A percentile compares a stretch with the other conserved stretches of the same genome.
Conservation (phyloP, 1,140 invertebrate species). For the Halyomorpha halys region DNA sequence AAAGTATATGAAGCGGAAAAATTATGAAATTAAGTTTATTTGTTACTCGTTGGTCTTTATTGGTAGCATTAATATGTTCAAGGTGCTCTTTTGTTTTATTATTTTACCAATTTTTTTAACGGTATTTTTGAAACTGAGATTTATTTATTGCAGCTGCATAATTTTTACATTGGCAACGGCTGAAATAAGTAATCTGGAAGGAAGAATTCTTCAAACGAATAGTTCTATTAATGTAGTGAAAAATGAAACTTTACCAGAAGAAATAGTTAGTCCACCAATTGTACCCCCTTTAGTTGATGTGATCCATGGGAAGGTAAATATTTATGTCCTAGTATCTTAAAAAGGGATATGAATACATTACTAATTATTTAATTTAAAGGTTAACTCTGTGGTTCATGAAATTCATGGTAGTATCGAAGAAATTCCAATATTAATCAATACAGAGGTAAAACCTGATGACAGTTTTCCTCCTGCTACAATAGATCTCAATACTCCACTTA, state of each 20-base stretch:
- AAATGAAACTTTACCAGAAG: slow-evolving; percentile 1
- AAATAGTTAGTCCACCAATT: not conserved
- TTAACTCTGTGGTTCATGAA: slow-evolving; percentile 22
- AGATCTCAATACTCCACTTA: too few species aligned
- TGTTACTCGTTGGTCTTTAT: not conserved
- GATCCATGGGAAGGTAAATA: slow-evolving; percentile 20
- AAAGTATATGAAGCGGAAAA: slow-evolving; percentile 10
- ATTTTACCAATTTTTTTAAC: too few species aligned
- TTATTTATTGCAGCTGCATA: not conserved
- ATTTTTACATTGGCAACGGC: slow-evolving; percentile 16
- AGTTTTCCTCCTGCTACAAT: not conserved
- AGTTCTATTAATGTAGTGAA: not conserved
- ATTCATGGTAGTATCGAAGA: slow-evolving; percentile 21
- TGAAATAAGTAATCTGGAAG: slow-evolving; percentile 1
- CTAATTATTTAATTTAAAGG: not conserved
- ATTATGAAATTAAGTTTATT: not conserved
- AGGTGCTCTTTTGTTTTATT: not conserved
- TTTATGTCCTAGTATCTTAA: not conserved
- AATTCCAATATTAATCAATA: slow-evolving; percentile 1
- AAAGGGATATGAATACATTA: too few species aligned
- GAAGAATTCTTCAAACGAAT: not conserved
- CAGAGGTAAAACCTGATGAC: not conserved
- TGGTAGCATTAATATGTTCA: slow-evolving; percentile 5
- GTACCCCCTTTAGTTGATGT: slow-evolving; percentile 18
- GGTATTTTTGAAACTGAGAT: too few species aligned